Evolutionary conservation across 2,797 vertebrate species (phyloP), one percentile per base, ranked within the genome.

Genomic region (Amblyraja radiata): DNA sequence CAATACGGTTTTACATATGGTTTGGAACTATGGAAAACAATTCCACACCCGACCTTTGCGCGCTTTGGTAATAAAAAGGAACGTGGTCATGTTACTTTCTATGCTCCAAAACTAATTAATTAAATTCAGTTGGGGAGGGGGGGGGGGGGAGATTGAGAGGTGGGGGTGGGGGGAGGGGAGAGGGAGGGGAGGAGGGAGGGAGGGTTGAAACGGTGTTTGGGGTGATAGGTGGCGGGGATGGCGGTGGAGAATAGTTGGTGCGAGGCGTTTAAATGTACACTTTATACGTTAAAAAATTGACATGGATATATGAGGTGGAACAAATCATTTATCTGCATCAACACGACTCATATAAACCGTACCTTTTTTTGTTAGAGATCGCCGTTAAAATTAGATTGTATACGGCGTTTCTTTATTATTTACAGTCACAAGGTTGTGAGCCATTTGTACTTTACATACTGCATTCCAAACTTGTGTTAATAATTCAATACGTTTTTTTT

Each of bases 251-350:
- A 25, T 90, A 28, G 11, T 86, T 63, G 58, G 28, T 1, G 25
- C 36, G 61, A 3, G 68, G 14, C 9, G 84, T 88, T 68, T 21
- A 1, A 36, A 88, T 65, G 84, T 68, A 36, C 14, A 68, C n/a
- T 65, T 68, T 32, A 68, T 63, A 63, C n/a, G 84, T 16, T 68
- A 68, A 68, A 46, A 88, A 68, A 7, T 88, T 88, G 84, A 88
- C 84, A 68, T 88, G n/a, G 83, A 86, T 86, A 28, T 36, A 88
- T 36, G 84, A 68, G n/a, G 61, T 32, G 63, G n/a, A 88, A 88
- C 84, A 88, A 65, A 88, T 88, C 61, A 65, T 88, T 65, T 88
- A 28, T 88, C 58, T 65, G 28, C 61, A 88, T n/a, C 28, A 32
- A 32, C 84, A 86, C 58, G 3, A 65, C 83, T 63, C 25, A 6